Percentiles rank a stretch among this genome's conserved stretches.
phyloP scores from a whole-genome alignment of 2,113 vertebrate species.

The Pandion haliaetus region DNA sequence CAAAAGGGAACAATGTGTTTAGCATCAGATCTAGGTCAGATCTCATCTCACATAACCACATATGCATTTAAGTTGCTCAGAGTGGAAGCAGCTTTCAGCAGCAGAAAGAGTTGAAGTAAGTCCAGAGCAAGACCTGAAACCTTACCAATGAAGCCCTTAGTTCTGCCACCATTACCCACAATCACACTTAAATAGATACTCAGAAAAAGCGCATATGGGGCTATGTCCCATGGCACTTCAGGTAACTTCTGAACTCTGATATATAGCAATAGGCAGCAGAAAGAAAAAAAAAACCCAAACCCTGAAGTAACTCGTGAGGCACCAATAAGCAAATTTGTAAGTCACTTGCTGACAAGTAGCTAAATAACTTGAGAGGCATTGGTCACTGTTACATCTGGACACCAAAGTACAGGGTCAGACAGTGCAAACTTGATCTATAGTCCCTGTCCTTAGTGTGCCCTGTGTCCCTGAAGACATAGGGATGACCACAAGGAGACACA shows the following conservation, averaged over 20 bases:
- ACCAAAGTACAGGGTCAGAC: neutral
- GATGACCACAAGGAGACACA: neutral
- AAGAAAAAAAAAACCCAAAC: neutral
- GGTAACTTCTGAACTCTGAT: neutral
- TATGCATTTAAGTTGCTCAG: neutral
- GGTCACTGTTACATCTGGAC: neutral
- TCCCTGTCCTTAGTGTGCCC: neutral
- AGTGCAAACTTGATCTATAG: neutral
- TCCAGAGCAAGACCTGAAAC: neutral
- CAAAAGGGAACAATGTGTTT: neutral
- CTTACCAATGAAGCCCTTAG: neutral
- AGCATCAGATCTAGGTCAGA: slow-evolving; percentile 52
- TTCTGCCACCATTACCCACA: neutral
- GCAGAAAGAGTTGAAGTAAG: neutral
- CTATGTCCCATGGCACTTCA: neutral
- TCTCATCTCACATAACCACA: slow-evolving; percentile 27
- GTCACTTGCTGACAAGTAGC: neutral
- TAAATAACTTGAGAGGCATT: neutral
- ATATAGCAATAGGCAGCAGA: neutral
- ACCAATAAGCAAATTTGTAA: neutral
- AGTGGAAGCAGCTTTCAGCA: neutral
- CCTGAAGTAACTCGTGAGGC: neutral
- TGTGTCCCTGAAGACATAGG: neutral
- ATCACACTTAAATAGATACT: neutral
- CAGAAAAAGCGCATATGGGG: neutral